Percentiles rank a stretch among this genome's conserved stretches.
These are phyloP conservation scores for Panopea generosa DNA, from an alignment of 2,888 invertebrate species.

Conservation along the genomic window DNA sequence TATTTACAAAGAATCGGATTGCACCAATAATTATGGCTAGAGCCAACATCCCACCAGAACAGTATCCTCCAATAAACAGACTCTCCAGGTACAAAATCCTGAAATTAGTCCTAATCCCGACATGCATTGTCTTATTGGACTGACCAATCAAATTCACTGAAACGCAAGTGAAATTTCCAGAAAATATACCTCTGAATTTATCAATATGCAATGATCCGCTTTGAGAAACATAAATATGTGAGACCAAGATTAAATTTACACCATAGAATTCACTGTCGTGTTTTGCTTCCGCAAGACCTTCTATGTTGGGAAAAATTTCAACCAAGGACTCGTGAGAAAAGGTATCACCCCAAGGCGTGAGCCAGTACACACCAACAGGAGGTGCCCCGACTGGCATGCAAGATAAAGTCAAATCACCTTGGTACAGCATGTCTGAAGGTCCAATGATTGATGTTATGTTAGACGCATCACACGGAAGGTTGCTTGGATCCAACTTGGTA, in stretches of 20 bases:
- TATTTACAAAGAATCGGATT: constrained; percentile 63
- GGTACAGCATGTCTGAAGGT: constrained; percentile 37
- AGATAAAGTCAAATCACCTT: constrained; percentile 55
- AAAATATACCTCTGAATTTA: constrained; percentile 72
- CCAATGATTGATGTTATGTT: constrained; percentile 52
- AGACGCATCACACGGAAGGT: constrained; percentile 69
- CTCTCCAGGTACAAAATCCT: constrained; percentile 59
- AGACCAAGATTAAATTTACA: constrained; percentile 35
- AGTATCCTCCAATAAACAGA: constrained; percentile 68
- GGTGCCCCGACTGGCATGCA: constrained; percentile 71
- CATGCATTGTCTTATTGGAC: constrained; percentile 54
- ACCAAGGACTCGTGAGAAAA: constrained; percentile 62
- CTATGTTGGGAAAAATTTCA: constrained; percentile 29
- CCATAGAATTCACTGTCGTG: constrained; percentile 26
- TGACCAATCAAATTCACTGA: constrained; percentile 73
- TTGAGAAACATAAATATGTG: constrained; percentile 53
- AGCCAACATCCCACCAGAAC: constrained; percentile 61
- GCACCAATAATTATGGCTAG: constrained; percentile 72
- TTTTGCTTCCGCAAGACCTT: constrained; percentile 9
- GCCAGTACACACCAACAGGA: constrained; percentile 73
- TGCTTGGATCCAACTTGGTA: constrained; percentile 36
- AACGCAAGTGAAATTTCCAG: constrained; percentile 76
- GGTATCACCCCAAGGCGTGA: constrained; percentile 74
- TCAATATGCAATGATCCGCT: constrained; percentile 69
- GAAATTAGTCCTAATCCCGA: constrained; percentile 60